Evolutionary conservation across 2,888 invertebrate genomes (phyloP).

Genomic region (Apodemia hepburni): DNA sequence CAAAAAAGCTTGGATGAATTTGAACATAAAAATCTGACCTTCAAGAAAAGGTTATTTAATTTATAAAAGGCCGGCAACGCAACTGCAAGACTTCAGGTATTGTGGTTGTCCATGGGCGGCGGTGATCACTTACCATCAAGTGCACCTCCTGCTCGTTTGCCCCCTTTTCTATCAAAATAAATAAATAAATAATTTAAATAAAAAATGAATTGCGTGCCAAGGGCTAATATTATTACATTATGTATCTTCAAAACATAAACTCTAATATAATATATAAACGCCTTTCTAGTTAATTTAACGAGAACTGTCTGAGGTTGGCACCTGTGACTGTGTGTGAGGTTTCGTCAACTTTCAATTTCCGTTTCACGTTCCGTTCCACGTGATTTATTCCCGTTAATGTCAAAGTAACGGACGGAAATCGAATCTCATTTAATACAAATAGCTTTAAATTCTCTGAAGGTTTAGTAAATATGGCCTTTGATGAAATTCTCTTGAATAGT

Average conservation of each 20-base stretch:
- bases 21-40: too few relatives aligned
- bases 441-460: slow-evolving; percentile 2
- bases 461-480: neutral
- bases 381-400: slow-evolving; percentile 42
- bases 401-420: slow-evolving; percentile 56
- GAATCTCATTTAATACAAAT: slow-evolving; percentile 40
- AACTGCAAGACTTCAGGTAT: too few relatives aligned
- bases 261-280: slow-evolving; percentile 31
- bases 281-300: slow-evolving; percentile 17
- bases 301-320: slow-evolving; percentile 4
- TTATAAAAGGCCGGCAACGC: too few relatives aligned
- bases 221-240: slow-evolving; percentile 61
- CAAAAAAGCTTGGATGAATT: too few relatives aligned
- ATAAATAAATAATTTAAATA: too few relatives aligned
- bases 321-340: slow-evolving; percentile 24
- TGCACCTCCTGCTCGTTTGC: too few relatives aligned
- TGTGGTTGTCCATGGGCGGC: too few relatives aligned
- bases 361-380: slow-evolving; percentile 47
- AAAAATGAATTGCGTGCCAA: too few relatives aligned
- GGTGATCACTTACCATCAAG: too few relatives aligned
- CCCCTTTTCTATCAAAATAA: too few relatives aligned
- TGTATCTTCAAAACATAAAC: slow-evolving; percentile 42
- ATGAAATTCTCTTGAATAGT: neutral
- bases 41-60: too few relatives aligned
- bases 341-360: slow-evolving; percentile 61